Base-by-base conservation (phyloP, 1,140 invertebrate species). In the Gonatopus flavifemur region DNA sequence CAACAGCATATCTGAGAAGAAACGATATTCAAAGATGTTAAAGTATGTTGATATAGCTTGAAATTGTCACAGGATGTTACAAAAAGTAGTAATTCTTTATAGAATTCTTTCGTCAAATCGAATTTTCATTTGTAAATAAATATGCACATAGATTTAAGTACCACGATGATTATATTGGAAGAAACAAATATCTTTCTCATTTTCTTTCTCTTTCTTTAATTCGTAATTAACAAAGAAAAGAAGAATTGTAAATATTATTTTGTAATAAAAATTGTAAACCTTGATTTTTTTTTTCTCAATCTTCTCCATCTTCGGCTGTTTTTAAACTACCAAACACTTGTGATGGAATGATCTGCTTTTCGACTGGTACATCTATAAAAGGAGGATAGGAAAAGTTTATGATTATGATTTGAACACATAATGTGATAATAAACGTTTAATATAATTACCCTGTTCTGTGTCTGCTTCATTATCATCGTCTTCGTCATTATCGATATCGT, bases 301-400 rank as follows among this genome's bases (percentile, higher is more conserved):
- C 66, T 13, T 70, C 69, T 25, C 77, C 72, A 33, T 64, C 61
- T 28, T 72, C 70, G 16, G 53, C 35, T 41, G 57, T 61, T 49
- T 82, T 83, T 43, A 95, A 80, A 56, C 89, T 84, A 50, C 91
- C 91, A 82, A 94, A 95, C 1, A 95, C 91, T 78, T 93, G 86
- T 45, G 86, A 83, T 31, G 93, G 92, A 59, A 95, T 84, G 36
- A 79, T 76, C 74, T 92, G 86, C 67, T 93, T 88, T 69, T 92
- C 86, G 40, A 95, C 82, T 48, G 88, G 86, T 53, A 90, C 74
- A 47, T 83, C 82, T 83, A 35, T 10, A n/a, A 48, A 24, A n/a
- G 37, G 48, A 8, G 10, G 13, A 24, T 52, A 33, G 47, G 41
- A 25, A 55, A 43, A 36, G 41, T 3, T 9, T 40, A 31, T 37